A percentile compares a stretch with the other conserved stretches of the same genome.
Evolutionary conservation across 1,140 invertebrate genomes (phyloP).

Genomic region (Trichonephila clavata): DNA sequence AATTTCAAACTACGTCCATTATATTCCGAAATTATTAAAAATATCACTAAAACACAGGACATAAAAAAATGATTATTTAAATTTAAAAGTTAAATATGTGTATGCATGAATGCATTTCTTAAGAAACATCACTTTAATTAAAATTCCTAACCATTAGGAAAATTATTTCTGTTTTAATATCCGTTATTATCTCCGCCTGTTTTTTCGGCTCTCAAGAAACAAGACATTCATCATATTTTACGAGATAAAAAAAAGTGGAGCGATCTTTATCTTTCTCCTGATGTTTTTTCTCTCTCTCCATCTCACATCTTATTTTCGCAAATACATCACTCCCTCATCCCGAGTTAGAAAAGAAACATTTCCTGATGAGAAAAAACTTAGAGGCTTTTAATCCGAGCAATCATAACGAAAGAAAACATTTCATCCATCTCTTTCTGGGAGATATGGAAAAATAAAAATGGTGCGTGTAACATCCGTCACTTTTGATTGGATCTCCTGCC

Average conservation of each 20-base stretch:
- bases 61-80: no score
- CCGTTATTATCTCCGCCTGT: neutral
- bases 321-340: neutral
- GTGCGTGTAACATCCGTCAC: neutral
- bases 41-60: no score
- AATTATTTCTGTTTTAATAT: neutral
- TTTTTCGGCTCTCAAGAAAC: neutral
- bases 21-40: no score
- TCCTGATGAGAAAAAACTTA: slow-evolving; percentile 40
- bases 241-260: neutral
- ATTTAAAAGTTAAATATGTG: no score
- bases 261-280: neutral
- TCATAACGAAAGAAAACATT: slow-evolving; percentile 48
- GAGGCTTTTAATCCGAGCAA: slow-evolving; percentile 45
- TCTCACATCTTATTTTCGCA: neutral
- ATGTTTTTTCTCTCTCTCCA: neutral
- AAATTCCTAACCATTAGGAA: no score
- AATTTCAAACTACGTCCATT: no score
- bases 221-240: neutral
- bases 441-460: neutral
- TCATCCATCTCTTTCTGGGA: slow-evolving; percentile 46
- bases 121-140: no score
- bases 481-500: neutral
- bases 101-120: no score
- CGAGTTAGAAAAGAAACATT: slow-evolving; percentile 1